Conservation (phyloP, 1,140 invertebrate species). For the Trichonephila inaurata region DNA sequence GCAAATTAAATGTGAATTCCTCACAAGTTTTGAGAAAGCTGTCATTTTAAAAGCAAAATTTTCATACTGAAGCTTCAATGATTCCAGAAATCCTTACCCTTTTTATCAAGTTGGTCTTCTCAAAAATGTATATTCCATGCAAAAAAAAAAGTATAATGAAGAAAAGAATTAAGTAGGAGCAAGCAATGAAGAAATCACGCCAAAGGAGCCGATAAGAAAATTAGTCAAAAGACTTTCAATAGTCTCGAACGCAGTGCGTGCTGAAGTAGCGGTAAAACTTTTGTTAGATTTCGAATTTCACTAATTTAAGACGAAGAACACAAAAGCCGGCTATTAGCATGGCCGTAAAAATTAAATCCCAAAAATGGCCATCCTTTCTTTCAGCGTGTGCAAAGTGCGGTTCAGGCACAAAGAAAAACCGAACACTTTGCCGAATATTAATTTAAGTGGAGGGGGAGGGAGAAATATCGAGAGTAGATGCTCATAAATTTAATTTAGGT, state of each 20-base stretch:
- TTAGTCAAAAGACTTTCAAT: conserved; percentile 1
- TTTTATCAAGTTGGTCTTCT: too few relatives aligned
- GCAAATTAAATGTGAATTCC: too few relatives aligned
- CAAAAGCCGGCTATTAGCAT: conserved; percentile 29
- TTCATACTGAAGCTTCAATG: too few relatives aligned
- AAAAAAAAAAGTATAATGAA: not conserved
- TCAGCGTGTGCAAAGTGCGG: not conserved
- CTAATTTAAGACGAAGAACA: not conserved
- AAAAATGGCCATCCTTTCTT: conserved; percentile 22
- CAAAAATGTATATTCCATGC: too few relatives aligned
- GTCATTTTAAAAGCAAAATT: too few relatives aligned
- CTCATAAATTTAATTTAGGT: conserved; percentile 39
- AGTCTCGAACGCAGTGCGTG: not conserved
- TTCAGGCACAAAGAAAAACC: not conserved
- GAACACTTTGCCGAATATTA: conserved; percentile 31
- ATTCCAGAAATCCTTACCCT: too few relatives aligned
- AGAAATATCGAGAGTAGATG: not conserved
- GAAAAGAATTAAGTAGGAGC: not conserved
- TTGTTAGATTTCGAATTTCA: conserved; percentile 31
- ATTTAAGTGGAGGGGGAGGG: not conserved
- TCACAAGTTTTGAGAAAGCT: too few relatives aligned
- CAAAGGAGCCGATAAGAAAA: not conserved
- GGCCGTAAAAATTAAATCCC: conserved; percentile 34
- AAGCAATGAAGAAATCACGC: not conserved
- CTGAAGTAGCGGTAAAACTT: conserved; percentile 24